Base-by-base conservation (phyloP, 2,113 vertebrate genomes). In the Salminus brasiliensis region DNA sequence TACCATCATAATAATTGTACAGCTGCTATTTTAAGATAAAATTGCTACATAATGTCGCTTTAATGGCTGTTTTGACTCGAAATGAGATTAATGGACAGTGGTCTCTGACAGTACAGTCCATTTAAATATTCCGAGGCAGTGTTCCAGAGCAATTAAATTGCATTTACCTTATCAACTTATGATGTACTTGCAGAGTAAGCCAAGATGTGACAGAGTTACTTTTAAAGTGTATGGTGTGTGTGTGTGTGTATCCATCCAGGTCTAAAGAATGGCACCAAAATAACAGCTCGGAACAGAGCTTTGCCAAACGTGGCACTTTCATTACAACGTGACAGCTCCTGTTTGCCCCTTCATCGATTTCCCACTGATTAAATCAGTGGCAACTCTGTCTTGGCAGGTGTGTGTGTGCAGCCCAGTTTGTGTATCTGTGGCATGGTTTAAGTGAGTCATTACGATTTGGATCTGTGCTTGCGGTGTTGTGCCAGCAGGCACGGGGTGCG, bases 391-490 rank as follows among this genome's bases (percentile, higher is more conserved):
- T 72, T 30, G 11, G 47, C 43, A 71, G 67, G 67, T 60, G 52
- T 36, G 39, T 9, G 41, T 47, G 36, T 57, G 4, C 12, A 1
- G 34, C 23, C 18, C 25, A 8, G 21, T 1, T 25, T 25, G 10
- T 25, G 10, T 55, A 0, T 47, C 9, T 6, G 3, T 27, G 52
- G n/a, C 75, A 69, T 25, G 0, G 45, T 41, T 68, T 68, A 65
- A 68, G 74, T 68, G 76, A 78, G 68, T 70, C 76, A 60, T 60
- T 78, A 60, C 16, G 18, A 10, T 69, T 36, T 30, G 60, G 43
- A 60, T 57, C 47, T 71, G n/a, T 4, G 67, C 36, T 72, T 25
- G 12, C 18, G 60, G 36, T 79, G 30, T 72, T 65, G 68, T 66
- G 59, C 52, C 59, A 80, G 72, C 60, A 34, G 70, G 45, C 23